Percentiles rank a stretch among this genome's conserved stretches.
Evolutionary conservation across 2,797 vertebrate species (phyloP).

Genomic region (Parambassis ranga): DNA sequence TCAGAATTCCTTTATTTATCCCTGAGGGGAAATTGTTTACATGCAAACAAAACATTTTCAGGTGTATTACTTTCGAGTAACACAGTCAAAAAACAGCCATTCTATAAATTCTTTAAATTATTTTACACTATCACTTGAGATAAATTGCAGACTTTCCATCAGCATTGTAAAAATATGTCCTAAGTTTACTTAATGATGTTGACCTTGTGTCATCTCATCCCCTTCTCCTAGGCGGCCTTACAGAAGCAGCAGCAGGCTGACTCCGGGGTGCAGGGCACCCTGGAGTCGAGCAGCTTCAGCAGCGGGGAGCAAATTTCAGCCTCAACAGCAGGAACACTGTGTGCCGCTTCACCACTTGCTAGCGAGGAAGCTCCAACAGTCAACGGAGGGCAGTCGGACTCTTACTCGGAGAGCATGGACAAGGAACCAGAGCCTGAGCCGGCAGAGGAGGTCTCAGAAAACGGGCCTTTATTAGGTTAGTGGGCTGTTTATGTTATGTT

Average conservation of each 20-base stretch:
- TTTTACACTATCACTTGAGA: too few relatives aligned
- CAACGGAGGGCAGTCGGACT: conserved; percentile 89
- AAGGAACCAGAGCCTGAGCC: conserved; percentile 87
- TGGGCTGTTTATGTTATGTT: not conserved
- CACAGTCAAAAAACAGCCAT: too few relatives aligned
- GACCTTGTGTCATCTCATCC: not conserved
- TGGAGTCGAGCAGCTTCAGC: conserved; percentile 76
- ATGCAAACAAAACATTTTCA: too few relatives aligned
- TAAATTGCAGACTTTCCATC: not conserved
- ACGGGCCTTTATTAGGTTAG: conserved; percentile 87
- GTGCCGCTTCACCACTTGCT: conserved; percentile 59
- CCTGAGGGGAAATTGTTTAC: too few relatives aligned
- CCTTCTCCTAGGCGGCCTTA: conserved; percentile 85
- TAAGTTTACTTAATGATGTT: not conserved
- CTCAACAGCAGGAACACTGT: conserved; percentile 50
- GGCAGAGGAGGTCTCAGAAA: conserved; percentile 91
- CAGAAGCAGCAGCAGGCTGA: conserved; percentile 93
- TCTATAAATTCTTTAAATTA: too few relatives aligned
- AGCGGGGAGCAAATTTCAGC: conserved; percentile 21
- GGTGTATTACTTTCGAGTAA: too few relatives aligned
- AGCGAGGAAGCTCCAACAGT: conserved; percentile 84
- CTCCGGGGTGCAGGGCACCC: conserved; percentile 74
- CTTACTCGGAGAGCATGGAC: conserved; percentile 85
- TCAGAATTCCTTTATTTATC: too few relatives aligned
- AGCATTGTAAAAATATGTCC: not conserved